Evolutionary conservation across 2,113 vertebrate species (phyloP).

Genomic region (Trichomycterus rosablanca): DNA sequence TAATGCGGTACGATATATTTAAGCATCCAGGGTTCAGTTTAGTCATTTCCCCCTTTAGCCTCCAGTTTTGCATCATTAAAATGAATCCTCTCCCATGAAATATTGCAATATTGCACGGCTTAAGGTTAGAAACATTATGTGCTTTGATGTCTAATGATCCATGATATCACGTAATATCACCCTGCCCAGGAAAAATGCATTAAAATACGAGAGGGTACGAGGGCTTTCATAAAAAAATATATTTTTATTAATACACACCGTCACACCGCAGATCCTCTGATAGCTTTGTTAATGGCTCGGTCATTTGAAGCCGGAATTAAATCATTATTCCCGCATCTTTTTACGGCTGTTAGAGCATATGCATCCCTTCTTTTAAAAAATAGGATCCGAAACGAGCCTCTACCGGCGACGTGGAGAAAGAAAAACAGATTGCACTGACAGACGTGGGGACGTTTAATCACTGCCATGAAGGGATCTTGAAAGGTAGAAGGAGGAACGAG

Average conservation of each 20-base stretch:
- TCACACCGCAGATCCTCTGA: constrained; percentile 28
- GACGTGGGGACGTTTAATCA: constrained; percentile 11
- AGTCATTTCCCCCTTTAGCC: constrained; percentile 6
- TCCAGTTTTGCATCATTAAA: constrained; percentile 32
- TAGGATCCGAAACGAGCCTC: not conserved
- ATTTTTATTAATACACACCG: constrained; percentile 21
- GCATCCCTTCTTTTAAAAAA: not conserved
- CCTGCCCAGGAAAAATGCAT: constrained; percentile 37
- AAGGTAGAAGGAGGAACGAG: constrained; percentile 3
- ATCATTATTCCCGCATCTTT: constrained; percentile 5
- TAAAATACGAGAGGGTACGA: constrained; percentile 22
- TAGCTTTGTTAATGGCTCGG: constrained; percentile 31
- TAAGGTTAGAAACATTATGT: constrained; percentile 46
- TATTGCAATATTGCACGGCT: constrained; percentile 40
- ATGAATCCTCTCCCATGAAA: constrained; percentile 37
- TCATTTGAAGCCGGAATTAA: constrained; percentile 26
- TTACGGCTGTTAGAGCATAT: not conserved
- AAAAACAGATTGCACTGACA: constrained; percentile 19
- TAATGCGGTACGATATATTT: constrained; percentile 3
- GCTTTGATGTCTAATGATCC: constrained; percentile 48
- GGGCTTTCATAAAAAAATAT: constrained; percentile 27
- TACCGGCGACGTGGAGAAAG: not conserved
- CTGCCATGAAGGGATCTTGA: not conserved
- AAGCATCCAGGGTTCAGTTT: constrained; percentile 14
- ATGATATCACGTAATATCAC: constrained; percentile 39